A percentile compares a stretch with the other conserved stretches of the same genome.
Conservation (phyloP, 2,797 vertebrate genomes). For the Calcarius lapponicus region DNA sequence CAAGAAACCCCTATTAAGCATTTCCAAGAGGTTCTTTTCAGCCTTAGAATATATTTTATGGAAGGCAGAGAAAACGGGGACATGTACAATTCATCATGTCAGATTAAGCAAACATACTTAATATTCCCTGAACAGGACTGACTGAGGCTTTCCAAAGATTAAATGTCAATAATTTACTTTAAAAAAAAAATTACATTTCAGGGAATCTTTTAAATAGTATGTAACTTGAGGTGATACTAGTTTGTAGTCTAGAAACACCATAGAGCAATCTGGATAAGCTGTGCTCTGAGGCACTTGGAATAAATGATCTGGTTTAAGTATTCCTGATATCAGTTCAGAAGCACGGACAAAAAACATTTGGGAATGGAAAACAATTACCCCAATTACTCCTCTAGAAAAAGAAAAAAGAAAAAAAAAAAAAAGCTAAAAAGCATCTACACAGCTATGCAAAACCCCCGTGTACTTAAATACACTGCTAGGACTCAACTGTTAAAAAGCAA, state of each 20-base stretch:
- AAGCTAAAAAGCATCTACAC: background rate
- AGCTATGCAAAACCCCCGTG: background rate
- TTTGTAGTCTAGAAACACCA: constrained; percentile 43
- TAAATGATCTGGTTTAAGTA: constrained; percentile 29
- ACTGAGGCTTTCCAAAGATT: constrained; percentile 36
- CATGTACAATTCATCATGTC: background rate
- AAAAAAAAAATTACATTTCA: background rate
- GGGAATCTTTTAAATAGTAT: background rate
- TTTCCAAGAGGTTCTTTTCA: constrained; percentile 48
- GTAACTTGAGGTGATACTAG: constrained; percentile 21
- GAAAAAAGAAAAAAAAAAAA: background rate
- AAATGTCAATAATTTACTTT: constrained; percentile 16
- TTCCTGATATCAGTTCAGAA: constrained; percentile 47
- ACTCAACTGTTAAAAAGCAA: constrained; percentile 6
- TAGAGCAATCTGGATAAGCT: background rate
- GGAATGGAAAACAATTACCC: constrained; percentile 29
- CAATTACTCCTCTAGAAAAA: background rate
- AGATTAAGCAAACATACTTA: constrained; percentile 34
- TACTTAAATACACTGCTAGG: constrained; percentile 8
- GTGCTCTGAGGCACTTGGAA: constrained; percentile 13
- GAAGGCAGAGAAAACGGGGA: constrained; percentile 7
- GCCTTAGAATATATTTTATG: constrained; percentile 28
- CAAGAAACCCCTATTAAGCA: constrained; percentile 7
- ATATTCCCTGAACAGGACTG: constrained; percentile 38
- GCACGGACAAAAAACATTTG: constrained; percentile 39